Evolutionary conservation across 1,140 invertebrate genomes (phyloP).

Genomic region (Drosophila kanapiae): DNA sequence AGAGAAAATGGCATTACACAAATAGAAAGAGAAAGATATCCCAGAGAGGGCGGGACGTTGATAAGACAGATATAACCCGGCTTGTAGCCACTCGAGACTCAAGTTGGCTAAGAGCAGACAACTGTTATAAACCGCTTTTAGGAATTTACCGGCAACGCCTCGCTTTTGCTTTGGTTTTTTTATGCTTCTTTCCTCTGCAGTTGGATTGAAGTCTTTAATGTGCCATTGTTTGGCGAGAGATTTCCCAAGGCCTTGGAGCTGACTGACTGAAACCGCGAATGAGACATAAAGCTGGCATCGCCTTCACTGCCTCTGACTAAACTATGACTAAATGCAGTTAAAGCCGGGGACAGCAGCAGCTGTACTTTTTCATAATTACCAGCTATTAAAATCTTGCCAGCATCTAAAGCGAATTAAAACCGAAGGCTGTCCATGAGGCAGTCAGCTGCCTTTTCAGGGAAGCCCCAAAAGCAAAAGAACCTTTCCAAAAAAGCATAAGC

Average conservation of each 20-base stretch:
- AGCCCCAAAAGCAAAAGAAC: constrained; percentile 50
- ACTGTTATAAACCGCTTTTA: constrained; percentile 63
- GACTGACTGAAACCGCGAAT: constrained; percentile 47
- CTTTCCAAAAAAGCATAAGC: constrained; percentile 52
- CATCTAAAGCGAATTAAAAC: constrained; percentile 45
- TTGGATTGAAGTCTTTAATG: constrained; percentile 44
- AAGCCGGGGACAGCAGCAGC: constrained; percentile 41
- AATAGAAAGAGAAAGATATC: constrained; percentile 44
- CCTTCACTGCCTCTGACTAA: constrained; percentile 48
- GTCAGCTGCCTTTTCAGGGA: constrained; percentile 43
- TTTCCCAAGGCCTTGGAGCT: constrained; percentile 64
- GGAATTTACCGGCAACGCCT: constrained; percentile 53
- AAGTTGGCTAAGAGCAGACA: constrained; percentile 47
- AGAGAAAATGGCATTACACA: constrained; percentile 68
- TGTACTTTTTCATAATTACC: constrained; percentile 69
- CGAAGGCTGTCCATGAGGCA: constrained; percentile 38
- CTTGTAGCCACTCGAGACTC: constrained; percentile 30
- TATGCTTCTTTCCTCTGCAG: constrained; percentile 21
- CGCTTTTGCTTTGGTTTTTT: constrained; percentile 29
- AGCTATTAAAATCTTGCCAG: constrained; percentile 64
- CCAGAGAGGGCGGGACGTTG: constrained; percentile 41
- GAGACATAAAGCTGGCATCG: constrained; percentile 60
- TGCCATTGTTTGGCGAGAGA: constrained; percentile 69
- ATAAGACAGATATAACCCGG: constrained; percentile 50
- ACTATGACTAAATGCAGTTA: constrained; percentile 73